phyloP scores from a whole-genome alignment of 2,113 vertebrate genomes.

The Nothoprocta perdicaria region DNA sequence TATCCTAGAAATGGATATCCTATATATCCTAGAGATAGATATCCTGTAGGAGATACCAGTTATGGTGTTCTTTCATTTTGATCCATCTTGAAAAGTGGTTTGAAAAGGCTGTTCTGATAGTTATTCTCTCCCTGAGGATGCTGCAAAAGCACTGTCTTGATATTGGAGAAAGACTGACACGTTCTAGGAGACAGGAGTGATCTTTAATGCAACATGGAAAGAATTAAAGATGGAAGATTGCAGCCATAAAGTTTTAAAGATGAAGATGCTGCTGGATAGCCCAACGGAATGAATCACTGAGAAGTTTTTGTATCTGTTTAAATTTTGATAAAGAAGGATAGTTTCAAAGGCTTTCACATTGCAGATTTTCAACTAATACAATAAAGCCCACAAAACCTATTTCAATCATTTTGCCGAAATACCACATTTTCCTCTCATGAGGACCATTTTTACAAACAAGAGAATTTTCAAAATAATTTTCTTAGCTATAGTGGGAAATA shows the following conservation, averaged over 20 bases:
- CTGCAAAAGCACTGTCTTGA: neutral
- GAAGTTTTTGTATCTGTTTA: constrained; percentile 29
- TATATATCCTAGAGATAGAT: neutral
- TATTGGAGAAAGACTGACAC: neutral
- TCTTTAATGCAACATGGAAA: neutral
- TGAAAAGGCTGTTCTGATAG: neutral
- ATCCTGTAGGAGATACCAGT: neutral
- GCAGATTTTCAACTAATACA: neutral
- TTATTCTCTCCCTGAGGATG: neutral
- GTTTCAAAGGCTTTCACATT: constrained; percentile 3
- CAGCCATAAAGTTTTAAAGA: constrained; percentile 40
- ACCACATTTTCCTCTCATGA: neutral
- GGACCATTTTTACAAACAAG: neutral
- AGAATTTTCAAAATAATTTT: neutral
- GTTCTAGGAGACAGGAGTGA: neutral
- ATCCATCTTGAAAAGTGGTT: neutral
- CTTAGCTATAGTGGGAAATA: neutral
- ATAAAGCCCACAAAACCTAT: neutral
- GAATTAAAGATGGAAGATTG: neutral
- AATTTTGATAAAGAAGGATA: constrained; percentile 45
- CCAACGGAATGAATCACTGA: constrained; percentile 15
- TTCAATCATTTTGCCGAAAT: constrained; percentile 18
- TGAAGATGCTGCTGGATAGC: neutral
- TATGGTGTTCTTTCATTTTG: neutral
- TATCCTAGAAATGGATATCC: too few species aligned